Percentiles rank a stretch among this genome's conserved stretches.
phyloP scores from a whole-genome alignment of 1,140 invertebrate genomes.

The Parasteatoda tepidariorum region DNA sequence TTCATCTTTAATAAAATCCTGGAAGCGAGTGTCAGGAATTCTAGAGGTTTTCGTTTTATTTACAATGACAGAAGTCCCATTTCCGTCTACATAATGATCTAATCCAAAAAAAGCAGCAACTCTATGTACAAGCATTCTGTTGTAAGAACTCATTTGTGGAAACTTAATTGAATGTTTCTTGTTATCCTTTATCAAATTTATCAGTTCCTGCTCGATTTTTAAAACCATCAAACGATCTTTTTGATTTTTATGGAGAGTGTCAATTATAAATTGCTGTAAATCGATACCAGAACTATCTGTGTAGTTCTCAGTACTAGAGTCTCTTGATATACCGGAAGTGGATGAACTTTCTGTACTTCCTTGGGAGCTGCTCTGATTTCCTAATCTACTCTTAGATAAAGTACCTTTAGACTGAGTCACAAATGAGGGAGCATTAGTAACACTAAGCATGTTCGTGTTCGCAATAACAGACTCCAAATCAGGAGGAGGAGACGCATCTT shows the following conservation, averaged over 20 bases:
- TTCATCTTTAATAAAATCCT: slow-evolving; percentile 68
- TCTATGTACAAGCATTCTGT: slow-evolving; percentile 93
- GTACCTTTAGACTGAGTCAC: slow-evolving; percentile 63
- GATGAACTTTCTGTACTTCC: slow-evolving; percentile 75
- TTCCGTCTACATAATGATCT: slow-evolving; percentile 91
- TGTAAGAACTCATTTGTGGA: slow-evolving; percentile 91
- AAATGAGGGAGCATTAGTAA: slow-evolving; percentile 65
- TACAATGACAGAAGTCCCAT: slow-evolving; percentile 86
- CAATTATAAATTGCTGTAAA: slow-evolving; percentile 86
- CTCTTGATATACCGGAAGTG: slow-evolving; percentile 74
- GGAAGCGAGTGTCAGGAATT: slow-evolving; percentile 71
- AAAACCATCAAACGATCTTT: slow-evolving; percentile 87
- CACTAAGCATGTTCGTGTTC: slow-evolving; percentile 63
- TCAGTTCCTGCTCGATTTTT: slow-evolving; percentile 83
- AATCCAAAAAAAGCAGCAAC: slow-evolving; percentile 93
- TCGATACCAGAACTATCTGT: slow-evolving; percentile 83
- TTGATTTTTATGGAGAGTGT: slow-evolving; percentile 89
- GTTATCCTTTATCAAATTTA: slow-evolving; percentile 80
- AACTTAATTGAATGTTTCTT: slow-evolving; percentile 83
- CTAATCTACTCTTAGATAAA: slow-evolving; percentile 45
- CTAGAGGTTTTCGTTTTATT: slow-evolving; percentile 82
- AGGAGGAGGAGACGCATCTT: slow-evolving; percentile 85
- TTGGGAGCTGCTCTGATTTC: slow-evolving; percentile 74
- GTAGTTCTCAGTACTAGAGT: slow-evolving; percentile 82
- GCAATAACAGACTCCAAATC: slow-evolving; percentile 72